Conservation (phyloP, 2,888 invertebrate genomes). For the Quadroppia sp. region DNA sequence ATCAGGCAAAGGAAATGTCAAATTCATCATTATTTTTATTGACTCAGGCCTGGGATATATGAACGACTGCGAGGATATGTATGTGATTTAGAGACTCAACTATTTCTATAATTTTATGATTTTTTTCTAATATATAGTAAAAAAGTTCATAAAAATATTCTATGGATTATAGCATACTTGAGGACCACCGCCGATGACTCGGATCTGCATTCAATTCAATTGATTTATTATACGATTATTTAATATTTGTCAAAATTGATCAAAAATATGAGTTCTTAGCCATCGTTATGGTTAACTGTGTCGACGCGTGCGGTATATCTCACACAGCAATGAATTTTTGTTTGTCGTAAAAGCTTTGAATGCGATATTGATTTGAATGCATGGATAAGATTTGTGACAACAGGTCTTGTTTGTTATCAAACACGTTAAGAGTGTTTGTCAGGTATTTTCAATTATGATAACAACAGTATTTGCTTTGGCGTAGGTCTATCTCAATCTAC, state of each 20-base stretch:
- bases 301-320: conserved; percentile 27
- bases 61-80: not conserved
- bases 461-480: not conserved
- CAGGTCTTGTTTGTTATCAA: not conserved
- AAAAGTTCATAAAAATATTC: not conserved
- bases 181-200: not conserved
- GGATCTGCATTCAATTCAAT: not conserved
- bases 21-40: conserved; percentile 34
- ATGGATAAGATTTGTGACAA: conserved; percentile 15
- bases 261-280: not conserved
- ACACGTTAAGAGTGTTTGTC: not conserved
- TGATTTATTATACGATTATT: not conserved
- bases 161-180: not conserved
- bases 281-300: not conserved
- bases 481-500: not conserved
- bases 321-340: not conserved
- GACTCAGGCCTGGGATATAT: not conserved
- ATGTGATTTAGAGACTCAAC: not conserved
- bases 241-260: too few relatives aligned
- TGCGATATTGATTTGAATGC: not conserved
- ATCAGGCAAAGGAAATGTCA: conserved; percentile 37
- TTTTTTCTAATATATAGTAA: not conserved
- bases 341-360: not conserved
- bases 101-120: not conserved
- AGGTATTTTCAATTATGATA: conserved; percentile 10